phyloP scores from a whole-genome alignment of 2,888 invertebrate species.

The Amphimallon solstitiale region DNA sequence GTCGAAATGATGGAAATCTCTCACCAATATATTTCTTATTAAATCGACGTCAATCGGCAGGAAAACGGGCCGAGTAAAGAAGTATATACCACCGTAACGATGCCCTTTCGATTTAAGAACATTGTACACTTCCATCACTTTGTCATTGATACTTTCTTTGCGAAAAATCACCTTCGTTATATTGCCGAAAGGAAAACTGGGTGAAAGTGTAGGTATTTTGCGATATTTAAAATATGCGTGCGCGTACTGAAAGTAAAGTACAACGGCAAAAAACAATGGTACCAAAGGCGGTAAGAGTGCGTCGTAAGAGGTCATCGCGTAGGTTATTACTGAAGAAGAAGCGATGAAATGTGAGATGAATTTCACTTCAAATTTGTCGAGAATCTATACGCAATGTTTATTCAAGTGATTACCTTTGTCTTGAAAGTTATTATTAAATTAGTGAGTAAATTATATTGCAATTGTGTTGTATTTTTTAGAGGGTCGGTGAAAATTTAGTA shows the following conservation, averaged over 20 bases:
- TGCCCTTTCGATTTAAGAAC: conserved; percentile 60
- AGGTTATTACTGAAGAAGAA: neutral
- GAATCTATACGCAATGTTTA: neutral
- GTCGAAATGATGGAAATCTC: conserved; percentile 73
- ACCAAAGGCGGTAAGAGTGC: conserved; percentile 17
- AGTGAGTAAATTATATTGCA: too few relatives aligned
- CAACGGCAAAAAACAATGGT: conserved; percentile 6
- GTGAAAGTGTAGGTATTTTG: conserved; percentile 68
- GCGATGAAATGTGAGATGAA: neutral
- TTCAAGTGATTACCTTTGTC: too few relatives aligned
- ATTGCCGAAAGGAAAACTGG: conserved; percentile 72
- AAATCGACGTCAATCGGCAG: conserved; percentile 71
- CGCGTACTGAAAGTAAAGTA: conserved; percentile 53
- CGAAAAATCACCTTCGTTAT: conserved; percentile 67
- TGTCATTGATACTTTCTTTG: conserved; percentile 70
- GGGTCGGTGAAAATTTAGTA: too few relatives aligned
- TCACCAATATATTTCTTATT: conserved; percentile 69
- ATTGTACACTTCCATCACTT: conserved; percentile 64
- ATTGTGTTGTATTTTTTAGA: too few relatives aligned
- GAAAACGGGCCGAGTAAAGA: conserved; percentile 70
- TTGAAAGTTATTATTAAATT: too few relatives aligned
- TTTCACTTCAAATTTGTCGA: neutral
- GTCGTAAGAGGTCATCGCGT: conserved; percentile 24
- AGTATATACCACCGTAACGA: conserved; percentile 70
- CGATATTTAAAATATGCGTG: conserved; percentile 70